Percentiles rank a stretch among this genome's conserved stretches.
Conservation (phyloP, 2,888 invertebrate species). For the Peribatodes rhomboidaria region DNA sequence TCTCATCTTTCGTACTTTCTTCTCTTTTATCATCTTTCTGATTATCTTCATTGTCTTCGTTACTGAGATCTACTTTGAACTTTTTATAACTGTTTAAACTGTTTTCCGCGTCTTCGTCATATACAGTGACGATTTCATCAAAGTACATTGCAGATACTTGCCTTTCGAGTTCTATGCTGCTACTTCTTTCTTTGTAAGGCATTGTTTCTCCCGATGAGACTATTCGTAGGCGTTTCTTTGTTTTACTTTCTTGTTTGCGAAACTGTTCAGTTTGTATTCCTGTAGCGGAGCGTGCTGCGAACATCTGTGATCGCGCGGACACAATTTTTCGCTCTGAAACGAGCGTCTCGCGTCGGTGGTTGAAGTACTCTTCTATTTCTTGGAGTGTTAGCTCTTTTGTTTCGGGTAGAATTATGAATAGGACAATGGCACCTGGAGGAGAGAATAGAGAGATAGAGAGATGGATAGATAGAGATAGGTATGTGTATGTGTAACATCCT, state of each 20-base stretch:
- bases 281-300: background rate
- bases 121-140: constrained; percentile 7
- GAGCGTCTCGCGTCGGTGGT: constrained; percentile 78
- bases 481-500: background rate
- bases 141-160: background rate
- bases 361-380: constrained; percentile 89
- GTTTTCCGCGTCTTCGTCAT: background rate
- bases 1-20: background rate
- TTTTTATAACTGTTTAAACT: background rate
- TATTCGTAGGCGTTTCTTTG: constrained; percentile 3
- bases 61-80: background rate
- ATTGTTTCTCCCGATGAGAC: background rate
- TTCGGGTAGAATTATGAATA: constrained; percentile 87
- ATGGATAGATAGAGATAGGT: too few species aligned
- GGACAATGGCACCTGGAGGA: constrained; percentile 77
- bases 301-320: constrained; percentile 47
- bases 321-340: constrained; percentile 62
- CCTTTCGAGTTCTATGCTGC: background rate
- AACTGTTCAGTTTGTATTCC: background rate
- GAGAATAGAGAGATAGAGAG: too few species aligned
- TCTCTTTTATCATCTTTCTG: background rate
- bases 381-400: constrained; percentile 88
- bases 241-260: background rate
- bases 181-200: background rate
- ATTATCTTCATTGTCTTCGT: background rate